A percentile compares a stretch with the other conserved stretches of the same genome.
phyloP scores from a whole-genome alignment of 2,888 invertebrate species.

The Zhuqinia jingwanae region DNA sequence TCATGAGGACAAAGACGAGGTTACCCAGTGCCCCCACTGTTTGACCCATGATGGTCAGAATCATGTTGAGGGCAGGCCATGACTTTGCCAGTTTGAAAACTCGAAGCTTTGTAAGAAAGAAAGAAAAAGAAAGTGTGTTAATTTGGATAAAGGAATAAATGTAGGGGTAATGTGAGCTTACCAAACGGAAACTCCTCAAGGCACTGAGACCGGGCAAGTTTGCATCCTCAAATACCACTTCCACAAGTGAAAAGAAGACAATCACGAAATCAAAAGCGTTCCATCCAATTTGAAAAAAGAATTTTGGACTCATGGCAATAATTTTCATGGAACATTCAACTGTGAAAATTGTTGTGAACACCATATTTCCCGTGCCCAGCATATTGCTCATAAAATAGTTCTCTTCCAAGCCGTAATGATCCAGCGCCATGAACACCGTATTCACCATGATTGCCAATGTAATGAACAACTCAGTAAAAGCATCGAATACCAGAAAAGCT shows the following conservation, averaged over 20 bases:
- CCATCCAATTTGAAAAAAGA: slow-evolving; percentile 95
- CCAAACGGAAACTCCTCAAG: slow-evolving; percentile 98
- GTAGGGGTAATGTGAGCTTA: slow-evolving; percentile 80
- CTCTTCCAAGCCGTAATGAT: slow-evolving; percentile 92
- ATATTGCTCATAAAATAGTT: slow-evolving; percentile 87
- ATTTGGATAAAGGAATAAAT: background rate
- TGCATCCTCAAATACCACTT: slow-evolving; percentile 81
- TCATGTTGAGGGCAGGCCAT: slow-evolving; percentile 98
- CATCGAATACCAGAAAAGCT: slow-evolving; percentile 95
- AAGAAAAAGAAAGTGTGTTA: background rate
- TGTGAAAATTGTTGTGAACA: background rate
- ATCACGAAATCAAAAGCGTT: slow-evolving; percentile 82
- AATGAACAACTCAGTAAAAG: slow-evolving; percentile 98
- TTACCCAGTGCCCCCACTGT: slow-evolving; percentile 99
- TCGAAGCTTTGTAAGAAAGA: slow-evolving; percentile 87
- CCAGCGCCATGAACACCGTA: slow-evolving; percentile 93
- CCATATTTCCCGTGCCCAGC: slow-evolving; percentile 94
- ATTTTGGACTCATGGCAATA: slow-evolving; percentile 97
- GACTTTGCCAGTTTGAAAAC: slow-evolving; percentile 95
- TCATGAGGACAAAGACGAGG: slow-evolving; percentile 98
- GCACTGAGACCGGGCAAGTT: slow-evolving; percentile 78
- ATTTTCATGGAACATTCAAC: slow-evolving; percentile 43
- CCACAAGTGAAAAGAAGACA: slow-evolving; percentile 96
- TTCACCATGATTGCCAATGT: slow-evolving; percentile 99
- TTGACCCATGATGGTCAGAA: slow-evolving; percentile 98